Evolutionary conservation across 2,113 vertebrate species (phyloP).

Genomic region (Progne subis): DNA sequence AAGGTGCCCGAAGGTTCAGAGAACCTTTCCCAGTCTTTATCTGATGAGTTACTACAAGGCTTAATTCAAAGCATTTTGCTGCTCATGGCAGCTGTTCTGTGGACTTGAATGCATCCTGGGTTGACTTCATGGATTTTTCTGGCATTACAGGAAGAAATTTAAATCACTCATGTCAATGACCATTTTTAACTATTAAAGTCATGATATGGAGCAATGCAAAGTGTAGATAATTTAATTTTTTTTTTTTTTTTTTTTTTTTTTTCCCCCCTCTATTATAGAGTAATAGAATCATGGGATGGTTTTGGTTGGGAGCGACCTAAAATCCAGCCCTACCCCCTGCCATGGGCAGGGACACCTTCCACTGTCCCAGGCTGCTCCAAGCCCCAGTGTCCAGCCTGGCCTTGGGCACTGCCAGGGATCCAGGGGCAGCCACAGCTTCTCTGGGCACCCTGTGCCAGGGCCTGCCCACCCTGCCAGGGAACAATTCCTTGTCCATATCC

Average conservation of each 20-base stretch:
- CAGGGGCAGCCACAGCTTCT: not conserved
- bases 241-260: too few species aligned
- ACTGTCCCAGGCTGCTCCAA: not conserved
- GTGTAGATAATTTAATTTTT: fast-evolving
- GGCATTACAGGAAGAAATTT: not conserved
- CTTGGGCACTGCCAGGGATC: not conserved
- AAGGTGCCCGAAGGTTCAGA: not conserved
- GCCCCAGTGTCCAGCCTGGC: not conserved
- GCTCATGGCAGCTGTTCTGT: not conserved
- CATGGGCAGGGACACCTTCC: not conserved
- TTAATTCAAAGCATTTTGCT: not conserved
- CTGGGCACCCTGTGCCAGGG: not conserved
- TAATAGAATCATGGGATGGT: not conserved
- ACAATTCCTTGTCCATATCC: not conserved
- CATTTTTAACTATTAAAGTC: not conserved
- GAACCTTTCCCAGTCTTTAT: not conserved
- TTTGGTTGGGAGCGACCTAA: not conserved
- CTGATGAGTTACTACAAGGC: not conserved
- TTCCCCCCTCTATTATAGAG: too few species aligned
- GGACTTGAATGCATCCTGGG: not conserved
- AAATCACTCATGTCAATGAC: not conserved
- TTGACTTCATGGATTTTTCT: not conserved
- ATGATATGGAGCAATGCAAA: not conserved
- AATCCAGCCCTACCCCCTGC: not conserved
- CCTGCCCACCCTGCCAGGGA: not conserved